A percentile compares a stretch with the other conserved stretches of the same genome.
These are phyloP conservation scores for Petrocephalus sullivani DNA, from an alignment of 2,797 vertebrate species.

Conservation along the genomic window DNA sequence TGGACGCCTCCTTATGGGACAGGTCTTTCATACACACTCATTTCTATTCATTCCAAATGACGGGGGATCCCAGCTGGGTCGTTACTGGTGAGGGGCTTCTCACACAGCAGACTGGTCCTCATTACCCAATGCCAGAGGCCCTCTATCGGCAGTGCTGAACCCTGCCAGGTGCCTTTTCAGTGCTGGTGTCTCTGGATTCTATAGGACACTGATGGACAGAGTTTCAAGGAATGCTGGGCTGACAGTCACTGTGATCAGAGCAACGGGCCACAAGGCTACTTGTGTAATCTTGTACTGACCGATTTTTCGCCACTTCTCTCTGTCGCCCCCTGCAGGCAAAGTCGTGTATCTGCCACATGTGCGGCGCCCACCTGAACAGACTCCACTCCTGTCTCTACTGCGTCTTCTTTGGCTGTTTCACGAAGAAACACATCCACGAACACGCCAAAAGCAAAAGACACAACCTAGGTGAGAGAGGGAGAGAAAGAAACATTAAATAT, in stretches of 20 bases:
- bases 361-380: slow-evolving; percentile 90
- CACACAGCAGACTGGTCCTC: not conserved
- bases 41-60: not conserved
- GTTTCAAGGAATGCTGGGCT: not conserved
- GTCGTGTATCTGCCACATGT: slow-evolving; percentile 97
- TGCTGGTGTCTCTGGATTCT: not conserved
- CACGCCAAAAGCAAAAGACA: slow-evolving; percentile 95
- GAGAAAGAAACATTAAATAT: not conserved
- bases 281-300: not conserved
- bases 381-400: slow-evolving; percentile 98
- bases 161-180: not conserved
- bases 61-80: not conserved
- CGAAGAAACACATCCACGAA: slow-evolving; percentile 97
- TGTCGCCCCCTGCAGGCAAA: slow-evolving; percentile 69
- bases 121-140: not conserved
- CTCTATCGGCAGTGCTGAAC: too few relatives aligned
- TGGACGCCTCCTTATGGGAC: not conserved
- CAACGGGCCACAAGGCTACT: not conserved
- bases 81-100: not conserved
- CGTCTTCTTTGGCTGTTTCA: slow-evolving; percentile 96
- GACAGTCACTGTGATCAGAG: not conserved
- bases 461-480: slow-evolving; percentile 78
- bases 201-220: not conserved
- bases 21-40: not conserved
- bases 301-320: not conserved